A percentile compares a stretch with the other conserved stretches of the same genome.
Conservation (phyloP, 2,888 invertebrate genomes). For the Aricia artaxerxes region DNA sequence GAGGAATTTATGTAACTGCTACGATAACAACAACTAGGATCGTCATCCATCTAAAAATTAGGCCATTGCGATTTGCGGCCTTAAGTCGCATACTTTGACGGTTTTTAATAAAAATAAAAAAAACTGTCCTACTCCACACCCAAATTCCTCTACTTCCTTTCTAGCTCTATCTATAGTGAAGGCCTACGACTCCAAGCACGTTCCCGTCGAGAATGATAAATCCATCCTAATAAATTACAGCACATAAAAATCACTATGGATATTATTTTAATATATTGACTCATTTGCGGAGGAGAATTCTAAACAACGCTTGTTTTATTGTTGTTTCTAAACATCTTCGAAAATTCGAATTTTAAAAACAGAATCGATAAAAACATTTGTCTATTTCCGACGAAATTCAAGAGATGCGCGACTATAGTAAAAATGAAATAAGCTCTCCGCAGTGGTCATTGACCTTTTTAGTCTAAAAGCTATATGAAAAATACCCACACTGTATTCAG, state of each 20-base stretch:
- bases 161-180: neutral
- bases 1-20: too few species aligned
- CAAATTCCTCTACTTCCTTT: neutral
- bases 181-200: neutral
- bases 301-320: conserved; percentile 11
- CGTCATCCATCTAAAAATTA: too few species aligned
- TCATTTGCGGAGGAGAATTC: conserved; percentile 11
- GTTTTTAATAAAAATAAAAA: too few species aligned
- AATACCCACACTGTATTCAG: too few species aligned
- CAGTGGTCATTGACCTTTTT: too few species aligned
- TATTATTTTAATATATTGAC: conserved; percentile 10
- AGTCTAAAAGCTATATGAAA: too few species aligned
- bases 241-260: neutral
- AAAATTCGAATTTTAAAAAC: neutral
- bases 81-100: too few species aligned
- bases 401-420: neutral
- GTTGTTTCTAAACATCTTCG: neutral
- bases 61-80: too few species aligned
- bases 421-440: too few species aligned
- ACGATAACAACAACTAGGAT: too few species aligned
- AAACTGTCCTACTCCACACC: neutral
- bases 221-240: neutral
- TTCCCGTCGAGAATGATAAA: neutral
- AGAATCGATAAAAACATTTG: neutral
- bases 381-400: conserved; percentile 4